These are phyloP conservation scores for Thalpophila matura DNA, from an alignment of 2,888 invertebrate genomes.

Conservation along the genomic window DNA sequence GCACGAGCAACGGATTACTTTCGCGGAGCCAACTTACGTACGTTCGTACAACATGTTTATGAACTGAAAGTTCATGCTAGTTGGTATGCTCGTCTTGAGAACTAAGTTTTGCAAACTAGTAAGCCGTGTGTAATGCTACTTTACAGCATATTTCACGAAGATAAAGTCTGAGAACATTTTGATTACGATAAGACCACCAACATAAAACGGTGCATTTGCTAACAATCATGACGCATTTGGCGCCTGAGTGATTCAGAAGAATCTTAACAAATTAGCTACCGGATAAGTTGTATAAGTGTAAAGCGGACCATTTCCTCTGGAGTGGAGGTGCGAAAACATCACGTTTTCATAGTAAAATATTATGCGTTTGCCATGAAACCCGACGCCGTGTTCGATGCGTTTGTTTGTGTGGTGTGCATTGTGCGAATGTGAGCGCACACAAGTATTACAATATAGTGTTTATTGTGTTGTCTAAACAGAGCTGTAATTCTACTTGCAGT, in stretches of 20 bases:
- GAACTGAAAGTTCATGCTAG: slow-evolving; percentile 46
- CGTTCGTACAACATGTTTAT: slow-evolving; percentile 42
- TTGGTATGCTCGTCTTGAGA: slow-evolving; percentile 27
- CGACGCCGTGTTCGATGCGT: slow-evolving; percentile 66
- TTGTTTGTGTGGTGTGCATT: slow-evolving; percentile 62
- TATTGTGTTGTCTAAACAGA: slow-evolving; percentile 60
- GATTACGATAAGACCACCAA: slow-evolving; percentile 7
- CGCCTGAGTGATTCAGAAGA: slow-evolving; percentile 14
- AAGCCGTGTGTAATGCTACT: slow-evolving; percentile 12
- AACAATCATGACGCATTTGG: slow-evolving; percentile 15
- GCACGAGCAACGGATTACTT: slow-evolving; percentile 54
- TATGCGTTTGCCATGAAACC: slow-evolving; percentile 71
- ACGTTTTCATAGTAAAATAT: slow-evolving; percentile 76
- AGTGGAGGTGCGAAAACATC: slow-evolving; percentile 67
- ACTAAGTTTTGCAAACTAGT: slow-evolving; percentile 35
- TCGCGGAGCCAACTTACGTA: slow-evolving; percentile 49
- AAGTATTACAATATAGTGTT: slow-evolving; percentile 51
- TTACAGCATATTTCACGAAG: slow-evolving; percentile 12
- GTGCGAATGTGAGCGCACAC: slow-evolving; percentile 44
- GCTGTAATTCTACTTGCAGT: slow-evolving; percentile 48
- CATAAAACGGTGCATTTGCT: slow-evolving; percentile 16
- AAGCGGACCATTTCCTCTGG: slow-evolving; percentile 57
- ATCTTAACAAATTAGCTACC: slow-evolving; percentile 47
- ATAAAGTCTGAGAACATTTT: slow-evolving; percentile 21
- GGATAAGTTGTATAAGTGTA: slow-evolving; percentile 36